Evolutionary conservation across 2,797 vertebrate genomes (phyloP).

Genomic region (Cyprinella venusta): DNA sequence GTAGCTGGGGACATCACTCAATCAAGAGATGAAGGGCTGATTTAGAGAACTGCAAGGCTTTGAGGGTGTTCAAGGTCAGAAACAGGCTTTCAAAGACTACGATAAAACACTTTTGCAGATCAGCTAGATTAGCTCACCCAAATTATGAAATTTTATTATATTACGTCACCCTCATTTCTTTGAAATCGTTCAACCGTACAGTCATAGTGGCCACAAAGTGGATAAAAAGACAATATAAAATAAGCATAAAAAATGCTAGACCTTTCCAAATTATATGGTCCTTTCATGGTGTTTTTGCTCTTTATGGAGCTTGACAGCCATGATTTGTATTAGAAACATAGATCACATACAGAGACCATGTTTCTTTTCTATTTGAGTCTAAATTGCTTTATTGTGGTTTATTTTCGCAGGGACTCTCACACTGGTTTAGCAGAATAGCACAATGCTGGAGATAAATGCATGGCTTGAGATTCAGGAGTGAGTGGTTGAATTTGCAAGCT

Average conservation of each 20-base stretch:
- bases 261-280: background rate
- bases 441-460: conserved; percentile 11
- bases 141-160: background rate
- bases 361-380: background rate
- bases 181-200: background rate
- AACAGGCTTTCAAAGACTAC: background rate
- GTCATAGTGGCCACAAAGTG: background rate
- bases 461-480: background rate
- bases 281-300: background rate
- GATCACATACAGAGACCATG: background rate
- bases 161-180: background rate
- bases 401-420: background rate
- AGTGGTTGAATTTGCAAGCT: conserved; percentile 6
- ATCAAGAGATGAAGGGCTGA: conserved; percentile 18
- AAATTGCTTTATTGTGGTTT: conserved; percentile 3
- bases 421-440: conserved; percentile 24
- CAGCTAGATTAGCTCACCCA: background rate
- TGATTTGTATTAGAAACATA: background rate
- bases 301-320: background rate
- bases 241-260: background rate
- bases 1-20: background rate
- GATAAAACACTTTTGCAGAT: background rate
- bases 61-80: conserved; percentile 2
- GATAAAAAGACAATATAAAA: background rate
- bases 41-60: background rate